Evolutionary conservation across 92 coral and sea anemone species (phyloP), one percentile per base, ranked within the genome.

Genomic region (Heteractis magnifica): DNA sequence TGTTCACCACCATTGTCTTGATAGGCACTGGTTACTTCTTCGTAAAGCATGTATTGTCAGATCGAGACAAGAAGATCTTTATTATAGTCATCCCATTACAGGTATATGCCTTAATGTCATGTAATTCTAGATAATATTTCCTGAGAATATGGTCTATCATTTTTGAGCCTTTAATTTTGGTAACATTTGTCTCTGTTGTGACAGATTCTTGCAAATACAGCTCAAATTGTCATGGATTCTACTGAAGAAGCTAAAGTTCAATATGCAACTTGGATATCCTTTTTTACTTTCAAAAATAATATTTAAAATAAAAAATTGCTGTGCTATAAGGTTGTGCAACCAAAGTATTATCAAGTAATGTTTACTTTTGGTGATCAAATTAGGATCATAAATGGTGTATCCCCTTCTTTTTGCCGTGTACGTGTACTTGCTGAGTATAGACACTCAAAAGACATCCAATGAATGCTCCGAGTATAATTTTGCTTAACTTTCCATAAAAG

Each of bases 21-120:
- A 93, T 96, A 80, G 99, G 99, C 58, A 96, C 99, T 74, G 99
- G 99, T 8, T 96, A 92, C 87, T 96, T 96, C 97, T 96, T 96
- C 73, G 90, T 96, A 71, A 96, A 96, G 78, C 99, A 96, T 86
- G 98, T 96, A 51, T 85, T 96, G 72, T 93, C 98, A 10, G 97
- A 91, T 77, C 83, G 95, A 65, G 99, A 96, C 87, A 96, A 96
- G 83, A 96, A 94, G 90, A 96, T 96, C 81, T 96, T 96, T 71
- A 87, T 96, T 26, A 92, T 96, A 73, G 95, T 96, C 77, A 96
- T 96, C 71, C 99, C 99, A 70, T 92, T 96, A 19, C 99, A 96
- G 98, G 99, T 81, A 70, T 41, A 16, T 16, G 6, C 13, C 8
- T 65, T 10, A 71, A 6, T 71, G 6, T 10, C 51, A 2, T 20